Evolutionary conservation across 2,888 invertebrate species (phyloP).

Genomic region (Muscina levida): DNA sequence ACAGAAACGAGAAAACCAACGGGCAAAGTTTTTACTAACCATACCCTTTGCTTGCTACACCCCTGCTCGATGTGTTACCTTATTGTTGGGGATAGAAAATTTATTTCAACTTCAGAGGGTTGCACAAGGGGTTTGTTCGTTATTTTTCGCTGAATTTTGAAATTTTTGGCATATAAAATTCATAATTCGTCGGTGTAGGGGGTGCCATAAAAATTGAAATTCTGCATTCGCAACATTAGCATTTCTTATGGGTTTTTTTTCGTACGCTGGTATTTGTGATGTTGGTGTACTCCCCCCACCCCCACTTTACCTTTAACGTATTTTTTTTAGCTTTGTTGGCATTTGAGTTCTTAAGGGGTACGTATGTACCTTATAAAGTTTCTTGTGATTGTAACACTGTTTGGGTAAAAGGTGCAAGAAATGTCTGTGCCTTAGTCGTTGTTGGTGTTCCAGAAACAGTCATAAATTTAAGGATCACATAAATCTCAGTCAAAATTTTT

Average conservation of each 20-base stretch:
- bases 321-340: not conserved
- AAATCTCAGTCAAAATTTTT: slow-evolving; percentile 66
- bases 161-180: slow-evolving; percentile 54
- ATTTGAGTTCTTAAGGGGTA: too few relatives aligned
- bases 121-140: not conserved
- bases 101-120: too few relatives aligned
- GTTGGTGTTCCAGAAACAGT: slow-evolving; percentile 55
- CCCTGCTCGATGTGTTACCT: too few relatives aligned
- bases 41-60: not conserved
- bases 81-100: too few relatives aligned
- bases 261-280: not conserved
- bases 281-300: not conserved
- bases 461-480: slow-evolving; percentile 71
- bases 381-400: slow-evolving; percentile 9
- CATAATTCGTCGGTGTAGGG: slow-evolving; percentile 14
- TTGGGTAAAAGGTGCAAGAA: slow-evolving; percentile 46
- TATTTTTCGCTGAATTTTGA: slow-evolving; percentile 42
- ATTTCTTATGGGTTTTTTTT: slow-evolving; percentile 24
- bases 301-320: too few relatives aligned
- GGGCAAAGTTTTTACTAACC: too few relatives aligned
- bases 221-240: slow-evolving; percentile 53
- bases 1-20: not conserved
- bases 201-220: slow-evolving; percentile 48
- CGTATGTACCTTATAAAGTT: slow-evolving; percentile 26
- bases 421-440: too few relatives aligned